phyloP scores from a whole-genome alignment of 2,797 vertebrate species.

The Chrosomus eos region DNA sequence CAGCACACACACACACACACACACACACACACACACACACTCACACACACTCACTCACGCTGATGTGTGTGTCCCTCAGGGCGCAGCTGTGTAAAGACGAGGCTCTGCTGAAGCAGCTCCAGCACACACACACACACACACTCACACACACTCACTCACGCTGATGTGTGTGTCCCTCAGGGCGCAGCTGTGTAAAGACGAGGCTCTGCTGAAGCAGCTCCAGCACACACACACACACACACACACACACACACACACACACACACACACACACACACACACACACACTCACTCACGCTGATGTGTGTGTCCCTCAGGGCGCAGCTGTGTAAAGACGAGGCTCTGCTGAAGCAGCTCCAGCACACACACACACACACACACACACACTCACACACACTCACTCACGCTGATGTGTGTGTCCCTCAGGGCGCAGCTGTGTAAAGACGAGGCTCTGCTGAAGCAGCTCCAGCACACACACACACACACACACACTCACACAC shows the following conservation, averaged over 20 bases:
- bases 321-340: constrained; percentile 89
- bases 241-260: no score
- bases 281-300: no score
- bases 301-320: no score
- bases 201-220: no score
- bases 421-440: constrained; percentile 85
- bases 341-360: constrained; percentile 85
- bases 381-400: background rate
- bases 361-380: background rate
- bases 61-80: constrained; percentile 67
- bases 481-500: no score
- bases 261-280: no score
- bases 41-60: no score
- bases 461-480: constrained; percentile 75
- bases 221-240: no score
- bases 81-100: constrained; percentile 90
- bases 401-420: background rate
- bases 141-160: background rate
- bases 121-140: constrained; percentile 47
- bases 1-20: no score
- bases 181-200: no score
- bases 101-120: constrained; percentile 85
- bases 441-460: constrained; percentile 88
- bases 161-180: constrained; percentile 67
- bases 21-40: no score